phyloP scores from a whole-genome alignment of 2,113 vertebrate genomes.

The Xenopus borealis region DNA sequence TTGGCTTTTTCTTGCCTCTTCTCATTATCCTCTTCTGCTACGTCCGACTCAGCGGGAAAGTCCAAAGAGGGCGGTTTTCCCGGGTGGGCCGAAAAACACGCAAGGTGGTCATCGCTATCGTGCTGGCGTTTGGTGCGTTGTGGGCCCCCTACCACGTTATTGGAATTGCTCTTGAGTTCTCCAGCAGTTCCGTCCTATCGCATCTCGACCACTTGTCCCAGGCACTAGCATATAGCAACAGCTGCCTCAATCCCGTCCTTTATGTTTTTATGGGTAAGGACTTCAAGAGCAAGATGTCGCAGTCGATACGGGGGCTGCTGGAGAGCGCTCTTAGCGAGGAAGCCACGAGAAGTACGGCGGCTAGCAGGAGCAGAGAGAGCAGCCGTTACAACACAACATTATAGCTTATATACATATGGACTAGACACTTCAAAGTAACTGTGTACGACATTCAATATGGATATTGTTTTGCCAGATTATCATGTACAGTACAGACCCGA shows the following conservation, averaged over 20 bases:
- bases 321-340: conserved; percentile 70
- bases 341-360: conserved; percentile 26
- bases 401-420: too few relatives aligned
- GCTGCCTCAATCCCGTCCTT: conserved; percentile 75
- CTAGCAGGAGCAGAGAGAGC: conserved; percentile 48
- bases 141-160: conserved; percentile 74
- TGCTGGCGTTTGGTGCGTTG: conserved; percentile 68
- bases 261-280: conserved; percentile 74
- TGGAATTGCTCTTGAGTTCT: conserved; percentile 53
- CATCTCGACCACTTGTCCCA: conserved; percentile 59
- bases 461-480: too few relatives aligned
- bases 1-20: conserved; percentile 72
- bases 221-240: conserved; percentile 70
- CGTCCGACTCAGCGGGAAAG: conserved; percentile 52
- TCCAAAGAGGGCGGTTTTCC: conserved; percentile 33
- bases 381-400: conserved; percentile 31
- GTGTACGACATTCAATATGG: too few relatives aligned
- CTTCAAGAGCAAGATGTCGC: conserved; percentile 64
- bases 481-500: too few relatives aligned
- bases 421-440: too few relatives aligned
- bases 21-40: conserved; percentile 65
- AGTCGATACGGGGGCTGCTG: conserved; percentile 60
- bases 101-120: conserved; percentile 52
- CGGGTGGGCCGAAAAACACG: conserved; percentile 56
- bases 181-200: background rate